These are phyloP conservation scores for Lithosia quadra DNA, from an alignment of 2,888 invertebrate genomes.

Conservation along the genomic window DNA sequence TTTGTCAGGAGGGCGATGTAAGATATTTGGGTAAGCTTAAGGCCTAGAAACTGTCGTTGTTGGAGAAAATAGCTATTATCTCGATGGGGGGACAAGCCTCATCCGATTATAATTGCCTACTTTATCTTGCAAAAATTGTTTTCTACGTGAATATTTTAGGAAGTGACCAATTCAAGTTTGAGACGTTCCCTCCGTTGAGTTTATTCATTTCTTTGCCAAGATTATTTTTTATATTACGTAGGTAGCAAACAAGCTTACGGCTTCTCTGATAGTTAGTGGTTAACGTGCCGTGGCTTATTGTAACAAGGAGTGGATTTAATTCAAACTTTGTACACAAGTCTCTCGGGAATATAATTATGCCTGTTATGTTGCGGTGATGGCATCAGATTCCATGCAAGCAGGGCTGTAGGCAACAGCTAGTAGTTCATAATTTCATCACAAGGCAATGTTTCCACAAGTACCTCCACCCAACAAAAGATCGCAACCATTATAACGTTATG, in stretches of 20 bases:
- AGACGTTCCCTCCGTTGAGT: not conserved
- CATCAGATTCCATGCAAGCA: not conserved
- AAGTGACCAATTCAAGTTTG: conserved; percentile 11
- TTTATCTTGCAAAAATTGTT: conserved; percentile 32
- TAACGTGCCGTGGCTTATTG: not conserved
- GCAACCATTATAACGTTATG: not conserved
- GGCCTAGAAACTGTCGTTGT: conserved; percentile 34
- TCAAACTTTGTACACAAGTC: not conserved
- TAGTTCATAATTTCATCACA: not conserved
- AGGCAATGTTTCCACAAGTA: not conserved
- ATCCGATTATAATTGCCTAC: conserved; percentile 46
- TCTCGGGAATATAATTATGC: not conserved
- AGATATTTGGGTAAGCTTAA: conserved; percentile 46
- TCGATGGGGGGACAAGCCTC: conserved; percentile 38
- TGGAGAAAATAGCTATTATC: conserved; percentile 36
- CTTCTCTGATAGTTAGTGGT: not conserved
- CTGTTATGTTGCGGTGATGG: not conserved
- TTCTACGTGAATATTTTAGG: conserved; percentile 30
- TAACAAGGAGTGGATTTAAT: no score
- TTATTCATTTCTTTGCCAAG: not conserved
- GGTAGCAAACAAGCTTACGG: not conserved
- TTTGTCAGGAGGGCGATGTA: conserved; percentile 48
- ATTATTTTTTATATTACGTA: not conserved
- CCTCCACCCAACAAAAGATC: not conserved
- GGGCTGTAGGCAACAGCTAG: not conserved